phyloP scores from a whole-genome alignment of 2,888 invertebrate genomes.

The Smittia aterrima region DNA sequence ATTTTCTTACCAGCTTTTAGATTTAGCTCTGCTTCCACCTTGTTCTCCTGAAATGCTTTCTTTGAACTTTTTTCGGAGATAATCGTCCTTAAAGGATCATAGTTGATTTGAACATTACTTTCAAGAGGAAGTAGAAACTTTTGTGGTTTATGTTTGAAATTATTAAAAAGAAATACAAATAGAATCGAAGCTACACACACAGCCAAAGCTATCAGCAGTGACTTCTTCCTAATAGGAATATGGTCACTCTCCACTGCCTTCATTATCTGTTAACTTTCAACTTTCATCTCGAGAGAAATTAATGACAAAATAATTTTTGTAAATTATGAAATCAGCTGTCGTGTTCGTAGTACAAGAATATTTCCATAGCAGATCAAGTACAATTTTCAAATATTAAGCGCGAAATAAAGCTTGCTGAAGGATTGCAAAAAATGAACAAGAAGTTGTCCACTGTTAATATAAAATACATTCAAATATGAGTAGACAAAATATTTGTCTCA shows the following conservation, averaged over 20 bases:
- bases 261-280: not conserved
- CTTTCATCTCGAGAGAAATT: no score
- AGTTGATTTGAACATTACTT: not conserved
- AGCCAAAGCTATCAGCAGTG: slow-evolving; percentile 5
- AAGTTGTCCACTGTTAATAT: no score
- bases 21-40: slow-evolving; percentile 76
- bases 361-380: no score
- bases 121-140: slow-evolving; percentile 16
- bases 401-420: no score
- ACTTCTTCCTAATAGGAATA: slow-evolving; percentile 6
- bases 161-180: not conserved
- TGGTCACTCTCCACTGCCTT: not conserved
- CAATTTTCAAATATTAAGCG: no score
- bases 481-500: no score
- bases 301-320: no score
- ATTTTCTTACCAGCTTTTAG: no score
- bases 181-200: slow-evolving; percentile 2
- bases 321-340: no score
- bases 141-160: not conserved
- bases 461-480: no score
- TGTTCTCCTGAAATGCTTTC: slow-evolving; percentile 11
- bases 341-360: no score
- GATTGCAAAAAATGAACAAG: no score
- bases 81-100: slow-evolving; percentile 7
- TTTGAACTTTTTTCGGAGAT: not conserved